Percentiles rank a stretch among this genome's conserved stretches.
These are phyloP conservation scores for Yponomeuta evonymella DNA, from an alignment of 2,888 invertebrate genomes.

Conservation along the genomic window DNA sequence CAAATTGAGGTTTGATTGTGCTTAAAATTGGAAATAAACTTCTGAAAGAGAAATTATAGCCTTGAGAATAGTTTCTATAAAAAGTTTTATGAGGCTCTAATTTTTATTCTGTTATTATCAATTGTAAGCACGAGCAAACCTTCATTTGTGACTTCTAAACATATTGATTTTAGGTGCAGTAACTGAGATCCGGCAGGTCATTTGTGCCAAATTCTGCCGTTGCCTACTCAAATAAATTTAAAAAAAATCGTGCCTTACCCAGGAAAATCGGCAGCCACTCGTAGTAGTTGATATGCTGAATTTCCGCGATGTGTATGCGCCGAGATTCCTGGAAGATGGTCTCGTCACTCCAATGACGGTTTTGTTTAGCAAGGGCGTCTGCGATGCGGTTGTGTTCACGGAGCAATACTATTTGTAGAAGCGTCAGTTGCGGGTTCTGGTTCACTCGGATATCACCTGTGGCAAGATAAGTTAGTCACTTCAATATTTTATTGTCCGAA, in stretches of 20 bases:
- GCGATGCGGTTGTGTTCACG: slow-evolving; percentile 87
- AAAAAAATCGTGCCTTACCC: slow-evolving; percentile 55
- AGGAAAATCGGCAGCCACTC: slow-evolving; percentile 86
- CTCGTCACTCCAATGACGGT: slow-evolving; percentile 87
- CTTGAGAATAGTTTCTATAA: no score
- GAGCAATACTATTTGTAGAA: slow-evolving; percentile 80
- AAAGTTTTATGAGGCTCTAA: no score
- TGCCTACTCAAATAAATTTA: not conserved
- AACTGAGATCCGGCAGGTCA: no score
- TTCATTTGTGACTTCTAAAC: no score
- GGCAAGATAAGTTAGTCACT: not conserved
- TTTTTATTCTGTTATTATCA: no score
- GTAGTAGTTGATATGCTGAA: slow-evolving; percentile 85
- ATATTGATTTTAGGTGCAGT: no score
- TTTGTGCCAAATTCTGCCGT: no score
- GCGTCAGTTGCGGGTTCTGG: slow-evolving; percentile 83
- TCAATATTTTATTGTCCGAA: no score
- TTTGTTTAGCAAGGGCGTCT: slow-evolving; percentile 73
- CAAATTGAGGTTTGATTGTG: no score
- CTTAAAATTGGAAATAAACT: no score
- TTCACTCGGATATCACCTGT: slow-evolving; percentile 82
- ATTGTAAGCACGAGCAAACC: no score
- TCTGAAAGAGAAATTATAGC: no score
- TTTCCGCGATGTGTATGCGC: slow-evolving; percentile 80
- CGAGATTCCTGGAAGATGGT: slow-evolving; percentile 83